Evolutionary conservation across 2,888 invertebrate genomes (phyloP).

Genomic region (Lordiphosa fenestrarum): DNA sequence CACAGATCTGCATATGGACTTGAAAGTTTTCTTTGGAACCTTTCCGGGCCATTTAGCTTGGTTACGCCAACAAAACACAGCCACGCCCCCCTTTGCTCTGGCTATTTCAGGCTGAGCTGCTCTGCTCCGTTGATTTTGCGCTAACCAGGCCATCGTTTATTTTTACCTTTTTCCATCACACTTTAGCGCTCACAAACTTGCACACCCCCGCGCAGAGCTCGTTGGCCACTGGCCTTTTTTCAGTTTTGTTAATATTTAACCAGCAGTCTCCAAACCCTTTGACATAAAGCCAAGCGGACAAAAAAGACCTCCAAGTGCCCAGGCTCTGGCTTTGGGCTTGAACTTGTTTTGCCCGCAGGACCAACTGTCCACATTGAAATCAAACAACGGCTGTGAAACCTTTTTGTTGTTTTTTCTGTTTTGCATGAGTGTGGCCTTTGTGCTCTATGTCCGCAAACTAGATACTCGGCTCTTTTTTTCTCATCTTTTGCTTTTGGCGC

Average conservation of each 20-base stretch:
- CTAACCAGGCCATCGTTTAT: constrained; percentile 37
- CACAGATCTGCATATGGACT: not conserved
- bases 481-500: constrained; percentile 21
- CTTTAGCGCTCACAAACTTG: not conserved
- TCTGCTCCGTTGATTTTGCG: constrained; percentile 26
- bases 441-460: not conserved
- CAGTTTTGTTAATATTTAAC: constrained; percentile 30
- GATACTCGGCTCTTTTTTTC: not conserved
- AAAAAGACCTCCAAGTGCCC: too few species aligned
- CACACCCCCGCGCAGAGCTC: constrained; percentile 17
- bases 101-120: constrained; percentile 40
- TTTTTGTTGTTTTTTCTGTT: constrained; percentile 7
- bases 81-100: constrained; percentile 28
- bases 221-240: constrained; percentile 22
- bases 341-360: too few species aligned
- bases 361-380: too few species aligned
- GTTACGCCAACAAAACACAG: constrained; percentile 8
- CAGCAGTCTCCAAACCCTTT: constrained; percentile 14
- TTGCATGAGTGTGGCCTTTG: not conserved
- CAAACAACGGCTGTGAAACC: too few species aligned
- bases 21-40: not conserved
- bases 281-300: too few species aligned
- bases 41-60: constrained; percentile 55
- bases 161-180: constrained; percentile 37
- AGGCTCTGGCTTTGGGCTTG: too few species aligned